A percentile compares a stretch with the other conserved stretches of the same genome.
Evolutionary conservation across 2,113 vertebrate species (phyloP).

Genomic region (Antechinus flavipes): DNA sequence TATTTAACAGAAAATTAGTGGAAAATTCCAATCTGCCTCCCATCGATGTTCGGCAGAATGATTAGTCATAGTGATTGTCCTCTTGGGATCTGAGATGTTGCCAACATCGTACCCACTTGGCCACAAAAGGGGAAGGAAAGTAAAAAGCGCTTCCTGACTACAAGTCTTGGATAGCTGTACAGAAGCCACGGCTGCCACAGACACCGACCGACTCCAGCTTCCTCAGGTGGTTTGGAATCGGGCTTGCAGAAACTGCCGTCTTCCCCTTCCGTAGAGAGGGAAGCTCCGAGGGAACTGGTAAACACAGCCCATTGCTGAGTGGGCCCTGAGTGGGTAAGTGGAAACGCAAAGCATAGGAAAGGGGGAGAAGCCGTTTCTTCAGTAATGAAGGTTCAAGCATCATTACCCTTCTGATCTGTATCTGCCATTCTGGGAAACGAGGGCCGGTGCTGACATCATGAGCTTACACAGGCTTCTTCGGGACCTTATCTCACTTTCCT

Average conservation of each 20-base stretch:
- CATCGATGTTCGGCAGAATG: not conserved
- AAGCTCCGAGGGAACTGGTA: not conserved
- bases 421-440: conserved; percentile 71
- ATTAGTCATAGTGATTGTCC: not conserved
- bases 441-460: not conserved
- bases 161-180: not conserved
- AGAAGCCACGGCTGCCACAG: not conserved
- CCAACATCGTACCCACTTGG: not conserved
- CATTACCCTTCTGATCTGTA: conserved; percentile 40
- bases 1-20: not conserved
- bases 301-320: not conserved
- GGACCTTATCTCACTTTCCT: not conserved
- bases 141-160: not conserved
- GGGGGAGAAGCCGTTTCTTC: not conserved
- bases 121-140: not conserved
- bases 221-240: not conserved
- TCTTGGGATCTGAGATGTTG: not conserved
- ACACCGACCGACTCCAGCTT: not conserved
- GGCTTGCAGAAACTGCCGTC: not conserved
- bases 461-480: not conserved
- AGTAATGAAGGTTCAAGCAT: not conserved
- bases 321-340: not conserved
- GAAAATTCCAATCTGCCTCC: not conserved
- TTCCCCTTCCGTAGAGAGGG: not conserved
- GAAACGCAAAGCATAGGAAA: not conserved